Conservation (phyloP, 2,797 vertebrate species). For the Columba guinea region DNA sequence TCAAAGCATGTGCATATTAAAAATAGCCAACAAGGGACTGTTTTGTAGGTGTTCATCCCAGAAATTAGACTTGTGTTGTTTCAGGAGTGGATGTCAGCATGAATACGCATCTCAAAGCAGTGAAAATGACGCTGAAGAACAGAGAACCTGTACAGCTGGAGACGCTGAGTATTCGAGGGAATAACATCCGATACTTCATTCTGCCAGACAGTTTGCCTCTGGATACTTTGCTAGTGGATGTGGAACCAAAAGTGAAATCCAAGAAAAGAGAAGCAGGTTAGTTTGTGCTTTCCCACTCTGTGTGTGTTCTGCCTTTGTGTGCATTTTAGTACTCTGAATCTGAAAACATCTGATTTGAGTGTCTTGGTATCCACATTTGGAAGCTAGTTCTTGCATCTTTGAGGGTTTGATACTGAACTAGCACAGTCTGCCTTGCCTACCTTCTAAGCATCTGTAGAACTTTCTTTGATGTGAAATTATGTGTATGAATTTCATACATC, state of each 20-base stretch:
- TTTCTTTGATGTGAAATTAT: not conserved
- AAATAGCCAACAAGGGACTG: not conserved
- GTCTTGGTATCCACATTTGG: not conserved
- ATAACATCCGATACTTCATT: slow-evolving; percentile 99
- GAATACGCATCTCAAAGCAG: slow-evolving; percentile 97
- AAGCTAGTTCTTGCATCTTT: not conserved
- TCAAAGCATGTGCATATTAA: not conserved
- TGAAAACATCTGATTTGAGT: not conserved
- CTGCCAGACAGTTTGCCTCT: slow-evolving; percentile 97
- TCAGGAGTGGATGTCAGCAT: slow-evolving; percentile 97
- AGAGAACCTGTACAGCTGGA: slow-evolving; percentile 97
- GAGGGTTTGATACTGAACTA: not conserved
- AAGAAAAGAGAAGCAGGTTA: slow-evolving; percentile 98
- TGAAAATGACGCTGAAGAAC: slow-evolving; percentile 98
- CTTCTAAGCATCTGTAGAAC: not conserved
- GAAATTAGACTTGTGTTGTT: not conserved
- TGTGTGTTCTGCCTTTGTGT: not conserved
- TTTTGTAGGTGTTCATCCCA: not conserved
- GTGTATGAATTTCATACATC: not conserved
- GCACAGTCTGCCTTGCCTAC: not conserved
- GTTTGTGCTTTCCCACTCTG: slow-evolving; percentile 22
- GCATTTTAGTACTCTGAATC: not conserved
- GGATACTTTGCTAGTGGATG: slow-evolving; percentile 95
- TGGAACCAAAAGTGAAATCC: slow-evolving; percentile 97
- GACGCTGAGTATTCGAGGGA: slow-evolving; percentile 95